These are phyloP conservation scores for Parauchenoglanis ngamensis DNA, from an alignment of 2,797 vertebrate genomes.

Conservation along the genomic window DNA sequence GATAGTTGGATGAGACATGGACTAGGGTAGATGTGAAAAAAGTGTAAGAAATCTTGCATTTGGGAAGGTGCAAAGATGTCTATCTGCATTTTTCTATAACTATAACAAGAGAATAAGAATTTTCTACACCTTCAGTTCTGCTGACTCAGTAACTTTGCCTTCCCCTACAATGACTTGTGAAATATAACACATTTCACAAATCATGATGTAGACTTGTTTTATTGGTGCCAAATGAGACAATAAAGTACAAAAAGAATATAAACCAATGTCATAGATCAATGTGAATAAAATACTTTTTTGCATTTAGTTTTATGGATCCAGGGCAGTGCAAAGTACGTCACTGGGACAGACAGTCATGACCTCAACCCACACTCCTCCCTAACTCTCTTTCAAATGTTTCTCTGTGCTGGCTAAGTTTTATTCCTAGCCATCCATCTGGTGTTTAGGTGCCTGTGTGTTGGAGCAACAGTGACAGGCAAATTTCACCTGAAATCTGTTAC, in stretches of 20 bases:
- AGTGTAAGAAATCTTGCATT: background rate
- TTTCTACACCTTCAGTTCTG: slow-evolving; percentile 3
- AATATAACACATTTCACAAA: slow-evolving; percentile 6
- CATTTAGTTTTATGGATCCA: background rate
- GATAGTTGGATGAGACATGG: background rate
- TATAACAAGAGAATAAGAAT: background rate
- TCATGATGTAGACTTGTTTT: background rate
- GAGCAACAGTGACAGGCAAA: background rate
- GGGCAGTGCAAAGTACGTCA: background rate
- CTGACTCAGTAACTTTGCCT: background rate
- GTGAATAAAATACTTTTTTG: slow-evolving; percentile 7
- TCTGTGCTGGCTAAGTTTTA: background rate
- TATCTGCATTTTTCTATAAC: background rate
- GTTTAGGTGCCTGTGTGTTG: background rate
- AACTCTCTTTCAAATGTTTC: background rate
- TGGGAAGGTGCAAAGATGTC: background rate
- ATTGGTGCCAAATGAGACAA: background rate
- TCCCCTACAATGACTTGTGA: background rate
- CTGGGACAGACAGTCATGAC: background rate
- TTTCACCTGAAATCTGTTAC: slow-evolving; percentile 30
- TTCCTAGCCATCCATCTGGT: slow-evolving; percentile 19
- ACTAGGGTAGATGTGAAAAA: background rate
- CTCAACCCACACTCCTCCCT: background rate
- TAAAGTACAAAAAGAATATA: background rate
- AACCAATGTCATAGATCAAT: background rate